Evolutionary conservation across 2,113 vertebrate genomes (phyloP).

Genomic region (Nothoprocta perdicaria): DNA sequence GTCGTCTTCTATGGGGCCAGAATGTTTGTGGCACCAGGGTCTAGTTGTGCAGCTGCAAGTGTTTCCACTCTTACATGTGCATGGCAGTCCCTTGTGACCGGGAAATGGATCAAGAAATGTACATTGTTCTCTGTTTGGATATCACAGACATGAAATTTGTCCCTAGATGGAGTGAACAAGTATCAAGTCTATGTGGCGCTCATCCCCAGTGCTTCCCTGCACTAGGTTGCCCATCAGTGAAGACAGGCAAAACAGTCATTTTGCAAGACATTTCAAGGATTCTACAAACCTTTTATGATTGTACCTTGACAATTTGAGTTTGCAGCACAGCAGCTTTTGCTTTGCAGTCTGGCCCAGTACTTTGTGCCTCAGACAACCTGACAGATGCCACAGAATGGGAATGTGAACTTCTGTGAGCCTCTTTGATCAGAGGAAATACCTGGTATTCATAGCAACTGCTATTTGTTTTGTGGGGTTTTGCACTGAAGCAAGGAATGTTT

Average conservation of each 20-base stretch:
- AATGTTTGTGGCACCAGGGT: background rate
- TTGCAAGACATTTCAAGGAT: too few species aligned
- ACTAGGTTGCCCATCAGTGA: background rate
- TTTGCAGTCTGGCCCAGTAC: background rate
- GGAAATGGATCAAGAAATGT: background rate
- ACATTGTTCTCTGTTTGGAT: background rate
- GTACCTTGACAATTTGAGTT: background rate
- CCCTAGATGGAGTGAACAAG: background rate
- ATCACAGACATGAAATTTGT: background rate
- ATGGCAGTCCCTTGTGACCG: background rate
- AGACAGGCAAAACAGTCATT: background rate
- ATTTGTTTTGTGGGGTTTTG: background rate
- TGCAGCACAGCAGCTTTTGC: background rate
- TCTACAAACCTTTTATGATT: background rate
- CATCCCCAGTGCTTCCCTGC: background rate
- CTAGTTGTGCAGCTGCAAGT: background rate
- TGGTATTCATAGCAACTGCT: background rate
- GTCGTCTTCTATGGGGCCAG: background rate
- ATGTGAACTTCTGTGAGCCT: background rate
- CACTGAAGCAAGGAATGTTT: slow-evolving; percentile 7
- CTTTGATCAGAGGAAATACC: background rate
- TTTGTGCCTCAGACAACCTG: background rate
- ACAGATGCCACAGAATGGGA: accelerated
- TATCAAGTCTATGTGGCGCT: background rate
- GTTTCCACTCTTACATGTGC: background rate